phyloP scores from a whole-genome alignment of 2,797 vertebrate species.

The Onychomys arenicola region DNA sequence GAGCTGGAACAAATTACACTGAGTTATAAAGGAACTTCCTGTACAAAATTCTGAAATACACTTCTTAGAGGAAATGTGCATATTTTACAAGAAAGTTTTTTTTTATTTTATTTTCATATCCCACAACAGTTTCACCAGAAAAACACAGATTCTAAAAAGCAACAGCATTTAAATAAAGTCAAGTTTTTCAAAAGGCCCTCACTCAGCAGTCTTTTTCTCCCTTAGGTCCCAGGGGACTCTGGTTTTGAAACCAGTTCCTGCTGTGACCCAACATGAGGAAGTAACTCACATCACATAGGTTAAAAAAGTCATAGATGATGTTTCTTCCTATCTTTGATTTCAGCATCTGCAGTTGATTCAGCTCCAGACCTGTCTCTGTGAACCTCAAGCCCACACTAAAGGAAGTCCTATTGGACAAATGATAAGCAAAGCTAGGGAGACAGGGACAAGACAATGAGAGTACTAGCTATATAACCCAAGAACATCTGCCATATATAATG shows the following conservation, averaged over 20 bases:
- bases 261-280: background rate
- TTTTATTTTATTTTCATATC: constrained; percentile 77
- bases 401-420: background rate
- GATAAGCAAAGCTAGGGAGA: background rate
- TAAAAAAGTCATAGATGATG: background rate
- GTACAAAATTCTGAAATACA: constrained; percentile 81
- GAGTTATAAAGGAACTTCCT: constrained; percentile 83
- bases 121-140: constrained; percentile 50
- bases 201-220: background rate
- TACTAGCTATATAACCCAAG: background rate
- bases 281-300: background rate
- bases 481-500: background rate
- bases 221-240: background rate
- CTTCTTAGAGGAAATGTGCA: constrained; percentile 84
- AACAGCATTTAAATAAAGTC: constrained; percentile 50
- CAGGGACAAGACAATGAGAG: background rate
- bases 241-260: background rate
- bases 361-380: background rate
- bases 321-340: background rate
- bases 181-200: background rate
- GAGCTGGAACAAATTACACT: constrained; percentile 77
- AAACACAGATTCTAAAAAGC: constrained; percentile 46
- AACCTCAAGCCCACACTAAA: background rate
- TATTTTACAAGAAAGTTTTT: constrained; percentile 74
- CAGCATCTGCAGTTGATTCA: background rate